phyloP scores from a whole-genome alignment of 2,888 invertebrate species.

The Cheilosia vulpina region DNA sequence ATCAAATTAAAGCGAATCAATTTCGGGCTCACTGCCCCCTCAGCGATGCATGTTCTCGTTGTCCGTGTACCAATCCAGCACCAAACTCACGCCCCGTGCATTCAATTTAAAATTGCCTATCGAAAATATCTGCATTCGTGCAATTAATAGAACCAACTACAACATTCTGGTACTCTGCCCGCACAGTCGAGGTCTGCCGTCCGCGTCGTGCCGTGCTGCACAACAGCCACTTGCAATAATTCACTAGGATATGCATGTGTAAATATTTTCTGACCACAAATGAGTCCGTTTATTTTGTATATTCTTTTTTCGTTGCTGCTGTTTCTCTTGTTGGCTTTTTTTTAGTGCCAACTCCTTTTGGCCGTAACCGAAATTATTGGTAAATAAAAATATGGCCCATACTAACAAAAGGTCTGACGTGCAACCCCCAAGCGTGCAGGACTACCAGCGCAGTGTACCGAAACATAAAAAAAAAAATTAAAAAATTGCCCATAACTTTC shows the following conservation, averaged over 20 bases:
- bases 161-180: conserved; percentile 27
- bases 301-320: conserved; percentile 10
- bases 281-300: conserved; percentile 59
- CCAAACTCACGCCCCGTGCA: conserved; percentile 14
- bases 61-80: background rate
- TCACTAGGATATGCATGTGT: conserved; percentile 73
- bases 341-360: conserved; percentile 49
- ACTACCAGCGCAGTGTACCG: background rate
- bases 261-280: conserved; percentile 75
- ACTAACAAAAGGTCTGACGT: conserved; percentile 32
- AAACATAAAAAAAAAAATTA: conserved; percentile 8
- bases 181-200: conserved; percentile 14
- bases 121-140: conserved; percentile 68
- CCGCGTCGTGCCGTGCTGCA: conserved; percentile 54
- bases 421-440: conserved; percentile 18
- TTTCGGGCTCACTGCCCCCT: background rate
- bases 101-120: conserved; percentile 65
- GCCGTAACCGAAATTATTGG: conserved; percentile 70
- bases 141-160: conserved; percentile 73
- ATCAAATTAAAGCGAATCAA: conserved; percentile 5
- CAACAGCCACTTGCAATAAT: conserved; percentile 73
- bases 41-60: background rate
- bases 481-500: conserved; percentile 65
- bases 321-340: conserved; percentile 30
- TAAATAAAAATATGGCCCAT: conserved; percentile 70